phyloP scores from a whole-genome alignment of 2,113 vertebrate genomes.

The Elaphurus davidianus region DNA sequence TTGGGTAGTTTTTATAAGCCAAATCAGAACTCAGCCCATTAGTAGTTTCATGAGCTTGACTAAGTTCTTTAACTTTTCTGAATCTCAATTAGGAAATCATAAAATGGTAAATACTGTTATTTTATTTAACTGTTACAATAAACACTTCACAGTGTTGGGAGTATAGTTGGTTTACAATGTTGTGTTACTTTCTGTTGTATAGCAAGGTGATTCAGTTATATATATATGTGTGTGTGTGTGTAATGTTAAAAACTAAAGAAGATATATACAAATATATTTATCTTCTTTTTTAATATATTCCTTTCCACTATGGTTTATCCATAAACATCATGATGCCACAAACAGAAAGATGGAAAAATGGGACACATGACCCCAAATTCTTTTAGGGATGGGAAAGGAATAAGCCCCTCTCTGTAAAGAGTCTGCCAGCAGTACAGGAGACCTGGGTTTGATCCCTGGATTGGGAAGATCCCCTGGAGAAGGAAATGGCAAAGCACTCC shows the following conservation, averaged over 20 bases:
- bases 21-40: neutral
- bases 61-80: neutral
- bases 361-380: neutral
- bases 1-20: neutral
- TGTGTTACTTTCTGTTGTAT: neutral
- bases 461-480: neutral
- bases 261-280: neutral
- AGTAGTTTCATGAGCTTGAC: neutral
- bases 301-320: neutral
- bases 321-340: neutral
- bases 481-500: neutral
- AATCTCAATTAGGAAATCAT: neutral
- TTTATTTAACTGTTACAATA: neutral
- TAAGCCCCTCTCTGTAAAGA: neutral
- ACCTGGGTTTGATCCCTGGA: neutral
- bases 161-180: neutral
- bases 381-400: neutral
- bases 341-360: neutral
- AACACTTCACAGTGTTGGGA: neutral
- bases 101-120: neutral
- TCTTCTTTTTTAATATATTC: neutral
- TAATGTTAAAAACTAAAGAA: neutral
- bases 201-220: neutral
- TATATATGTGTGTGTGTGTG: neutral
- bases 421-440: neutral